phyloP scores from a whole-genome alignment of 2,888 invertebrate species.

The Thymelicus sylvestris region DNA sequence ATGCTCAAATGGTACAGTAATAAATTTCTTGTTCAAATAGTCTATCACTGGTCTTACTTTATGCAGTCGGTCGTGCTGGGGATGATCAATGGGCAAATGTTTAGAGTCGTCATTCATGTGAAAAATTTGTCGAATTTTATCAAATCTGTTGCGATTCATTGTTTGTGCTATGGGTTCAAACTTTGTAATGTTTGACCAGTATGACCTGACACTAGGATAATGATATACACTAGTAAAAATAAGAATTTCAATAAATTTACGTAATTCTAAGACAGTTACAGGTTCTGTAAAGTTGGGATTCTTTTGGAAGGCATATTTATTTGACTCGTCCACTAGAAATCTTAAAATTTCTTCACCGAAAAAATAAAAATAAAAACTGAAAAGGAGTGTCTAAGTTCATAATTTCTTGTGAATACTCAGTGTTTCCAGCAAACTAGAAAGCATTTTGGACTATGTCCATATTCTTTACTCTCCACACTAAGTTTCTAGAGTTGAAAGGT shows the following conservation, averaged over 20 bases:
- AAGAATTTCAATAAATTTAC: slow-evolving; percentile 49
- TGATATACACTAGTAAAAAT: slow-evolving; percentile 18
- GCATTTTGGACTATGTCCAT: slow-evolving; percentile 51
- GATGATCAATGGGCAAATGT: slow-evolving; percentile 46
- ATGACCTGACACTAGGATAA: slow-evolving; percentile 52
- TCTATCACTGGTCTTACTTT: neutral
- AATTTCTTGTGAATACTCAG: slow-evolving; percentile 51
- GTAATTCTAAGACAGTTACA: slow-evolving; percentile 49
- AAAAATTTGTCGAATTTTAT: slow-evolving; percentile 49
- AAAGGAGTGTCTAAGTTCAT: slow-evolving; percentile 50
- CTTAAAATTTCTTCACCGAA: slow-evolving; percentile 50
- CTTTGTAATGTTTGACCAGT: slow-evolving; percentile 52
- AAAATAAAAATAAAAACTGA: slow-evolving; percentile 52
- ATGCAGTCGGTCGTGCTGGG: slow-evolving; percentile 19
- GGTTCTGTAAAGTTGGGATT: slow-evolving; percentile 51
- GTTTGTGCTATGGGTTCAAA: slow-evolving; percentile 51
- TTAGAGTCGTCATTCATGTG: slow-evolving; percentile 54
- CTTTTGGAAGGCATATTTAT: slow-evolving; percentile 48
- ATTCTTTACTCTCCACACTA: slow-evolving; percentile 54
- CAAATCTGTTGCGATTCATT: too few species aligned
- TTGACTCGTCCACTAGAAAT: slow-evolving; percentile 45
- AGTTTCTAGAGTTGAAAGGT: slow-evolving; percentile 51
- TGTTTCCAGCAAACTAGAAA: slow-evolving; percentile 49
- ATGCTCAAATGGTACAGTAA: neutral
- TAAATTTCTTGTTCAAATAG: neutral